Percentiles rank a stretch among this genome's conserved stretches.
phyloP scores from a whole-genome alignment of 2,113 vertebrate species.

The Myiozetetes cayanensis region DNA sequence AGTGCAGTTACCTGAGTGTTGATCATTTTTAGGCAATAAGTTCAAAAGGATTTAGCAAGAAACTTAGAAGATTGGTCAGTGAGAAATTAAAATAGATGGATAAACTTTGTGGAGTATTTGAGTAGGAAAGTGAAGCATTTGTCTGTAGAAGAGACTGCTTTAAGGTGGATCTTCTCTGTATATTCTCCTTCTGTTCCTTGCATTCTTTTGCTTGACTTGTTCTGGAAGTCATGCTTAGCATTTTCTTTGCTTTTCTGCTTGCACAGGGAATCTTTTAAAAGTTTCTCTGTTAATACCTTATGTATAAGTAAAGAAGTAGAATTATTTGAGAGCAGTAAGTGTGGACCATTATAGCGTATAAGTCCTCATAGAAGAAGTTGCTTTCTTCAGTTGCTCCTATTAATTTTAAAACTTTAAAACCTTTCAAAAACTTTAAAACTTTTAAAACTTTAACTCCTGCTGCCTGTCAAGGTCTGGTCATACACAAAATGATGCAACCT shows the following conservation, averaged over 20 bases:
- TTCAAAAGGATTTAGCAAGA: background rate
- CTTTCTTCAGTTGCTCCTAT: background rate
- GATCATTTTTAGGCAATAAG: background rate
- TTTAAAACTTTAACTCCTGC: background rate
- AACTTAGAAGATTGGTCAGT: background rate
- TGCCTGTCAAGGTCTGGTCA: background rate
- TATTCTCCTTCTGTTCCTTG: background rate
- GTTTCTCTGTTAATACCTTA: background rate
- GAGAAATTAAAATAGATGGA: background rate
- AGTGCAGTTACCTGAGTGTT: background rate
- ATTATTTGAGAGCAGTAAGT: background rate
- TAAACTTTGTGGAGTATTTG: background rate
- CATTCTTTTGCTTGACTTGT: background rate
- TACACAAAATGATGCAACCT: background rate
- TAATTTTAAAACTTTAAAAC: background rate
- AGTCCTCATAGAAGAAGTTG: background rate
- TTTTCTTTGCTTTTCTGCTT: background rate
- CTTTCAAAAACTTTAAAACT: too few relatives aligned
- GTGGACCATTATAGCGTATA: background rate
- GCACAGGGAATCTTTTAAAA: background rate
- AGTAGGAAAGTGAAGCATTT: background rate
- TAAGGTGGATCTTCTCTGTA: background rate
- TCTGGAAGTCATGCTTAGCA: background rate
- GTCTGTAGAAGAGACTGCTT: background rate
- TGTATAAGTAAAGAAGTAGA: background rate